Percentiles rank a stretch among this genome's conserved stretches.
These are phyloP conservation scores for Oopsacas minuta DNA, from an alignment of 37 sponge, comb jelly and placozoan genomes.

Conservation along the genomic window DNA sequence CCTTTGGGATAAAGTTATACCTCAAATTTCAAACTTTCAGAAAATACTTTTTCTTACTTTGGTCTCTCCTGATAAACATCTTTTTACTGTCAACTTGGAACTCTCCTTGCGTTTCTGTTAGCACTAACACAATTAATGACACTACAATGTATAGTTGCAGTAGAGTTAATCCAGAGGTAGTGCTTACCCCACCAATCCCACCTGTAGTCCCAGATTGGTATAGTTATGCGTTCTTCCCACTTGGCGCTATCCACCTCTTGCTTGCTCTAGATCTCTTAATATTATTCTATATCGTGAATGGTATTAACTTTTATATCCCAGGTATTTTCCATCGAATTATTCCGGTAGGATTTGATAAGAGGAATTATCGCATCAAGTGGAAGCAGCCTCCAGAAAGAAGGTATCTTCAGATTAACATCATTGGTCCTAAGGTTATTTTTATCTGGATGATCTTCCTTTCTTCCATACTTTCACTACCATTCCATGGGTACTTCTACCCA, in stretches of 20 bases:
- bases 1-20: background rate
- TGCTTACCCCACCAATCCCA: background rate
- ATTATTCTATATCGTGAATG: conserved; percentile 34
- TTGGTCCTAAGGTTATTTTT: conserved; percentile 18
- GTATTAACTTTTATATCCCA: conserved; percentile 31
- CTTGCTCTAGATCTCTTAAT: conserved; percentile 28
- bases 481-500: conserved; percentile 70
- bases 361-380: background rate
- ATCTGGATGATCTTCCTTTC: conserved; percentile 16
- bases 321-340: conserved; percentile 11
- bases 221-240: conserved; percentile 27
- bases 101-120: background rate
- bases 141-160: background rate
- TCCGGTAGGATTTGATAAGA: conserved; percentile 12
- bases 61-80: background rate
- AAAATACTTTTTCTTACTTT: background rate
- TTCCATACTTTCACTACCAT: conserved; percentile 31
- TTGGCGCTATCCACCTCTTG: conserved; percentile 35
- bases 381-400: conserved; percentile 13
- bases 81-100: background rate
- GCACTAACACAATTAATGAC: background rate
- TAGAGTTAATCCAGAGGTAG: background rate
- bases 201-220: conserved; percentile 30
- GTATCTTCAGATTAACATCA: background rate
- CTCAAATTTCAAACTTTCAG: background rate